These are phyloP conservation scores for Cylas formicarius DNA, from an alignment of 1,140 invertebrate genomes.

Conservation along the genomic window DNA sequence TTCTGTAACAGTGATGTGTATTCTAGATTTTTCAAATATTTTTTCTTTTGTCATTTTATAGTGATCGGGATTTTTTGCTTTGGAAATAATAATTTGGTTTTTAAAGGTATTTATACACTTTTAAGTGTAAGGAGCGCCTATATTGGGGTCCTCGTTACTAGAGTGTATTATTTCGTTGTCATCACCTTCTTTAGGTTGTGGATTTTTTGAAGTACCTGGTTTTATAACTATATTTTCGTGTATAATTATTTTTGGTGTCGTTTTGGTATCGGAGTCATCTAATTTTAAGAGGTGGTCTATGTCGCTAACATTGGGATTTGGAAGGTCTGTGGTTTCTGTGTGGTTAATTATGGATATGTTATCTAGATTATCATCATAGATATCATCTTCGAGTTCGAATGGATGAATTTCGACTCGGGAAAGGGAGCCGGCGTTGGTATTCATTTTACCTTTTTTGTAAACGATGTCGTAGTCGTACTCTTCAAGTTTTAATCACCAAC, in stretches of 20 bases:
- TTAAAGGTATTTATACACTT: conserved; percentile 5
- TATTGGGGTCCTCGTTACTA: conserved; percentile 1
- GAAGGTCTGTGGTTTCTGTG: background rate
- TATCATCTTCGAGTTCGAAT: background rate
- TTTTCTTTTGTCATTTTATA: background rate
- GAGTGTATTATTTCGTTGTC: conserved; percentile 1
- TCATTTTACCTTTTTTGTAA: conserved; percentile 3
- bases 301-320: background rate
- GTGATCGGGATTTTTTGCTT: background rate
- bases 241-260: background rate
- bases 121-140: background rate
- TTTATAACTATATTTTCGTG: background rate
- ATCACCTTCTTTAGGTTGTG: background rate
- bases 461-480: background rate
- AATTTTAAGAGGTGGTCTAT: background rate
- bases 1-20: conserved; percentile 4
- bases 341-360: conserved; percentile 3
- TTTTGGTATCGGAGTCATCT: background rate
- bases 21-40: conserved; percentile 5
- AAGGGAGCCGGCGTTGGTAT: conserved; percentile 5
- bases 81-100: background rate
- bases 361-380: background rate
- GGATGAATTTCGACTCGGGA: conserved; percentile 7
- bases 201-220: background rate
- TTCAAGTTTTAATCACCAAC: too few species aligned